phyloP scores from a whole-genome alignment of 2,888 invertebrate genomes.

The Dorcus hopei region DNA sequence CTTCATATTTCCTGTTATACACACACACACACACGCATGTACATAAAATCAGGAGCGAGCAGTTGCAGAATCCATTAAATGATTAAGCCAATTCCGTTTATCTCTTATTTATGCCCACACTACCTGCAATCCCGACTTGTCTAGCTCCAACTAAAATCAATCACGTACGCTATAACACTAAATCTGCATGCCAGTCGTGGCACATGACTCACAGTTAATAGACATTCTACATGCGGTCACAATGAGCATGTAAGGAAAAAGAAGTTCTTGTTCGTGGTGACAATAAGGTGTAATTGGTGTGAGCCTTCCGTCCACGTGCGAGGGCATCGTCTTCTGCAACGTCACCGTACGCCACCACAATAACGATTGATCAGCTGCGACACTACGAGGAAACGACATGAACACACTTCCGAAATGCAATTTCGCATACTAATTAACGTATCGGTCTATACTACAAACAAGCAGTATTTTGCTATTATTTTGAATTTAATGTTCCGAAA shows the following conservation, averaged over 20 bases:
- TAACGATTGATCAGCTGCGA: conserved; percentile 38
- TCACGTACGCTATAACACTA: conserved; percentile 48
- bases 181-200: conserved; percentile 46
- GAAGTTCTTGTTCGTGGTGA: conserved; percentile 31
- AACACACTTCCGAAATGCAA: conserved; percentile 1
- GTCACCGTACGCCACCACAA: conserved; percentile 28
- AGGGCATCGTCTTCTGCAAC: conserved; percentile 14
- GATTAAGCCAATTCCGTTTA: conserved; percentile 39
- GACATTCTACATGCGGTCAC: conserved; percentile 39
- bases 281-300: conserved; percentile 43
- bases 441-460: no score
- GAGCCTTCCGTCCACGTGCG: conserved; percentile 47
- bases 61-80: conserved; percentile 40
- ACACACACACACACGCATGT: background rate
- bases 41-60: conserved; percentile 32
- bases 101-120: conserved; percentile 38
- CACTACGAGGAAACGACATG: conserved; percentile 3
- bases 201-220: conserved; percentile 39
- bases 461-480: no score
- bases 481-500: no score
- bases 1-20: conserved; percentile 14
- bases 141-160: conserved; percentile 36
- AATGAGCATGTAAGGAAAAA: conserved; percentile 38
- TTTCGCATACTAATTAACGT: background rate
- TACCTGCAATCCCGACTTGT: conserved; percentile 28